phyloP scores from a whole-genome alignment of 1,140 invertebrate genomes.

The Leucophenga varia region DNA sequence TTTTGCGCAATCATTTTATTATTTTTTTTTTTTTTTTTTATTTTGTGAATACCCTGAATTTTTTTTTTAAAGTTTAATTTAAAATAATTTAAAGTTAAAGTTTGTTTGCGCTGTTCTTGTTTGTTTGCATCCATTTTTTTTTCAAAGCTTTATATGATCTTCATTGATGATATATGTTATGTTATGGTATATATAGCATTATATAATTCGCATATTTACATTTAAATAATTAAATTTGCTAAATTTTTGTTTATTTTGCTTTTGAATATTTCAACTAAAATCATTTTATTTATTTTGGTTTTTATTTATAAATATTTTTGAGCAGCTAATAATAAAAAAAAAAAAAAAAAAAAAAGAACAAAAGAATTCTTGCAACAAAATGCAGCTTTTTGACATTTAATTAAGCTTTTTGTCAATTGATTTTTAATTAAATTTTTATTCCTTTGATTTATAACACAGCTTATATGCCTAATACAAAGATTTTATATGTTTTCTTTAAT shows the following conservation, averaged over 20 bases:
- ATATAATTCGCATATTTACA: too few species aligned
- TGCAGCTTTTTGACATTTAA: neutral
- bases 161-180: too few species aligned
- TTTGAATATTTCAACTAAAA: neutral
- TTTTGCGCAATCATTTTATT: too few species aligned
- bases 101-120: too few species aligned
- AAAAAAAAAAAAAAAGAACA: too few species aligned
- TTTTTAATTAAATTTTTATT: neutral
- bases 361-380: conserved; percentile 9
- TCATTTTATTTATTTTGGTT: conserved; percentile 15
- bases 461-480: too few species aligned
- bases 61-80: neutral
- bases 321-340: conserved; percentile 29
- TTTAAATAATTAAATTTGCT: too few species aligned
- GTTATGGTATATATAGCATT: too few species aligned
- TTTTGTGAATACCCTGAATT: neutral
- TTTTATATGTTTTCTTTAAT: too few species aligned
- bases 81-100: too few species aligned
- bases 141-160: too few species aligned
- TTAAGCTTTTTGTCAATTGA: conserved; percentile 13
- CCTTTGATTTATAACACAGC: neutral
- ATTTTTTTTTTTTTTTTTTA: neutral
- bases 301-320: conserved; percentile 10
- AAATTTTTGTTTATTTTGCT: neutral
- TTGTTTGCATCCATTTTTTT: too few species aligned